phyloP scores from a whole-genome alignment of 2,888 invertebrate genomes.

The Diaperis boleti region DNA sequence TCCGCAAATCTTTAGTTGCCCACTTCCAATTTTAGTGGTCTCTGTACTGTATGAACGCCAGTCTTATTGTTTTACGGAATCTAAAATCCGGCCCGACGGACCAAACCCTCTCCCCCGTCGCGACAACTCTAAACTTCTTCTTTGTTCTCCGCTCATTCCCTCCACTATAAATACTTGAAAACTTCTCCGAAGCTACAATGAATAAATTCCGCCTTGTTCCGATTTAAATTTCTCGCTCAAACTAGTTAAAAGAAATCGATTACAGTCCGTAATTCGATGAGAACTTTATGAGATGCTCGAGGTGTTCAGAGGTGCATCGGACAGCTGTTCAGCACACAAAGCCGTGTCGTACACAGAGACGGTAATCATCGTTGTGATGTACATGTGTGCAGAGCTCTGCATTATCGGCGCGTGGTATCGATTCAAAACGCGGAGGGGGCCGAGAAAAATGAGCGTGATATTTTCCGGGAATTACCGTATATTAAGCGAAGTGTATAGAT shows the following conservation, averaged over 20 bases:
- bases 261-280: conserved; percentile 2
- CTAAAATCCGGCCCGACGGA: too few relatives aligned
- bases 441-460: not conserved
- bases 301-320: conserved; percentile 22
- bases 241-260: conserved; percentile 13
- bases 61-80: too few relatives aligned
- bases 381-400: not conserved
- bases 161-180: too few relatives aligned
- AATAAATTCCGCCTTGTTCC: not conserved
- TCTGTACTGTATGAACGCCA: too few relatives aligned
- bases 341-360: conserved; percentile 7
- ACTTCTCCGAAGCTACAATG: not conserved
- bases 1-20: too few relatives aligned
- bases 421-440: not conserved
- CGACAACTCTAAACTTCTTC: too few relatives aligned
- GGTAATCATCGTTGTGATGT: conserved; percentile 13
- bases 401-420: not conserved
- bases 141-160: too few relatives aligned
- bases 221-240: conserved; percentile 3
- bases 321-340: conserved; percentile 13
- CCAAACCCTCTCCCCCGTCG: too few relatives aligned
- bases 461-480: not conserved
- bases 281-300: conserved; percentile 23
- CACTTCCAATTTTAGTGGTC: too few relatives aligned
- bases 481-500: conserved; percentile 9